Evolutionary conservation across 92 coral and sea anemone species (phyloP), one percentile per base, ranked within the genome.

Genomic region (Parazoanthus darwini): DNA sequence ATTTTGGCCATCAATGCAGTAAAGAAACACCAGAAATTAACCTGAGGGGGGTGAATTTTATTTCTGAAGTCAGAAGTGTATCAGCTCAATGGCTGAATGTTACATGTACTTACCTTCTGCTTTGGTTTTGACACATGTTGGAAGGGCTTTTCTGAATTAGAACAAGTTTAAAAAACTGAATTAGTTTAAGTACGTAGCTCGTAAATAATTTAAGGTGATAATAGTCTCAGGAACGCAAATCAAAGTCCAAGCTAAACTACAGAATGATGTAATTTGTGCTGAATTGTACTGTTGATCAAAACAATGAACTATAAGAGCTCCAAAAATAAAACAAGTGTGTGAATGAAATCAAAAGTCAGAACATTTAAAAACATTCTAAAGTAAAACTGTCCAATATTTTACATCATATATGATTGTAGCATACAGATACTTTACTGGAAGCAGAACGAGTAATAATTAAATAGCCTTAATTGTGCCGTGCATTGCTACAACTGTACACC

Each of bases 121-220:
- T 84, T 42, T 23, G 67, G 77, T 84, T 71, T 84, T 37, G 56
- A n/a, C 10, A 48, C 87, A 25, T 71, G 87, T 56, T 84, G 87
- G 65, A 84, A 84, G 1, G 87, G 87, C 23, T 84, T 84, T 46
- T 84, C 87, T 84, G 68, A 73, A 16, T 13, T 6, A 6, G 48
- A 18, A 44, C 8, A 71, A 71, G 46, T 9, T 2, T 23, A 56
- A 54, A 54, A 79, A 13, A 29, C 33, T 29, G 25, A 4, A 51
- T 81, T 59, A 81, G 48, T 59, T 33, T 35, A 59, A 29, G 54
- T 37, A n/a, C 14, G 74, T 33, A 25, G 63, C 20, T 36, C 51
- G 39, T 56, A 44, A 58, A 54, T 81, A 58, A 26, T 56, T 56
- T 18, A 81, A 58, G 20, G 1, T 5, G n/a, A 74, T 1, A 9